Conservation (phyloP, 2,797 vertebrate genomes). For the Philypnodon macrostomus region DNA sequence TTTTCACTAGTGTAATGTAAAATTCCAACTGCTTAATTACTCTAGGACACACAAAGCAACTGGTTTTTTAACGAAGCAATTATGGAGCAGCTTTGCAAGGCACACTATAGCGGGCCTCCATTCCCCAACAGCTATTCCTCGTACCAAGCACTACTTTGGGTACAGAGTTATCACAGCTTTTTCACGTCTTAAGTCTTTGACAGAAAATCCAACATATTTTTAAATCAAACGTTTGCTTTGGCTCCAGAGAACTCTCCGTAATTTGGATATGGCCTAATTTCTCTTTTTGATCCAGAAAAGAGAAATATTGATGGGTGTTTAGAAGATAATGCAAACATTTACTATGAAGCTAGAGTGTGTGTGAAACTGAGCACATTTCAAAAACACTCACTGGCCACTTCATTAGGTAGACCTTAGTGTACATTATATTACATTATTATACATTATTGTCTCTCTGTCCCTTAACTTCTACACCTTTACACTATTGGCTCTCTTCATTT, state of each 20-base stretch:
- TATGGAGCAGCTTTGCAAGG: constrained; percentile 72
- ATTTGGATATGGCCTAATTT: constrained; percentile 61
- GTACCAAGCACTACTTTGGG: constrained; percentile 55
- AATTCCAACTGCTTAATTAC: constrained; percentile 88
- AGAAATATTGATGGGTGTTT: constrained; percentile 49
- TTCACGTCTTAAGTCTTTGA: constrained; percentile 63
- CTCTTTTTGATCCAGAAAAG: constrained; percentile 47
- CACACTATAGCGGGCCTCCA: constrained; percentile 59
- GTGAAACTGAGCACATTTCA: neutral
- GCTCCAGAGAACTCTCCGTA: constrained; percentile 49
- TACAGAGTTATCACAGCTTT: constrained; percentile 56
- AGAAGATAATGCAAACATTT: constrained; percentile 51
- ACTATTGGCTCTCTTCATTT: too few relatives aligned
- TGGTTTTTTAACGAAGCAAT: constrained; percentile 84
- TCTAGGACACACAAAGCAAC: constrained; percentile 84
- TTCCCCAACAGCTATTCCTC: constrained; percentile 55
- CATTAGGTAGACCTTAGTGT: too few relatives aligned
- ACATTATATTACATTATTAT: too few relatives aligned
- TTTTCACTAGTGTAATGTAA: constrained; percentile 89
- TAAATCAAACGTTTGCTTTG: constrained; percentile 58
- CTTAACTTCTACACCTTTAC: too few relatives aligned
- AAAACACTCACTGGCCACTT: too few relatives aligned
- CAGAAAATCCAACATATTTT: constrained; percentile 46
- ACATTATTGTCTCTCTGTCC: too few relatives aligned
- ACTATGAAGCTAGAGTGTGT: constrained; percentile 15